phyloP scores from a whole-genome alignment of 2,888 invertebrate genomes.

The Agrotis clavis region DNA sequence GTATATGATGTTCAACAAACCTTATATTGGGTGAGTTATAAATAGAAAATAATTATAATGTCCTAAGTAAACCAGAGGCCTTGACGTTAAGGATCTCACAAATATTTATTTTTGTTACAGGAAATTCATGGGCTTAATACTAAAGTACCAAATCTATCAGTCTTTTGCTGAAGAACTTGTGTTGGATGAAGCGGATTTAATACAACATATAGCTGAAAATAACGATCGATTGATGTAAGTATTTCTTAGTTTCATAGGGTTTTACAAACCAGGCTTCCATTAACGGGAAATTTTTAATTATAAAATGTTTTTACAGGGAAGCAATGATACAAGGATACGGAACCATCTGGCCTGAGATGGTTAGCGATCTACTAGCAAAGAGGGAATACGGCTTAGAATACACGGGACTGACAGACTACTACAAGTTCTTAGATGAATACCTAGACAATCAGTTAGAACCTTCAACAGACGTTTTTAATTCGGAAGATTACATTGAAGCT shows the following conservation, averaged over 20 bases:
- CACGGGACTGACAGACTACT: constrained; percentile 90
- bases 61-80: background rate
- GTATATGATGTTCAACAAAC: constrained; percentile 89
- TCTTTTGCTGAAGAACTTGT: constrained; percentile 87
- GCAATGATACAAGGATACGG: constrained; percentile 87
- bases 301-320: constrained; percentile 73
- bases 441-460: constrained; percentile 88
- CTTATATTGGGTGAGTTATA: constrained; percentile 87
- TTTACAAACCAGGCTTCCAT: background rate
- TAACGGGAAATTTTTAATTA: background rate
- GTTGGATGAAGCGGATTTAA: constrained; percentile 85
- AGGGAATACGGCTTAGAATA: constrained; percentile 88
- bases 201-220: constrained; percentile 82
- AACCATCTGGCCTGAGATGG: constrained; percentile 86
- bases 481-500: constrained; percentile 83
- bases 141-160: constrained; percentile 91
- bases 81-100: background rate
- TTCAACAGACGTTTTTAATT: constrained; percentile 67
- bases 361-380: constrained; percentile 86
- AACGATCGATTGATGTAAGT: constrained; percentile 86
- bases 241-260: constrained; percentile 3
- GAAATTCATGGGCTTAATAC: constrained; percentile 90
- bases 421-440: constrained; percentile 90
- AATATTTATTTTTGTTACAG: constrained; percentile 76
- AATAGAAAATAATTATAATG: background rate